phyloP scores from a whole-genome alignment of 2,888 invertebrate species.

The Lepidochitona cinerea region DNA sequence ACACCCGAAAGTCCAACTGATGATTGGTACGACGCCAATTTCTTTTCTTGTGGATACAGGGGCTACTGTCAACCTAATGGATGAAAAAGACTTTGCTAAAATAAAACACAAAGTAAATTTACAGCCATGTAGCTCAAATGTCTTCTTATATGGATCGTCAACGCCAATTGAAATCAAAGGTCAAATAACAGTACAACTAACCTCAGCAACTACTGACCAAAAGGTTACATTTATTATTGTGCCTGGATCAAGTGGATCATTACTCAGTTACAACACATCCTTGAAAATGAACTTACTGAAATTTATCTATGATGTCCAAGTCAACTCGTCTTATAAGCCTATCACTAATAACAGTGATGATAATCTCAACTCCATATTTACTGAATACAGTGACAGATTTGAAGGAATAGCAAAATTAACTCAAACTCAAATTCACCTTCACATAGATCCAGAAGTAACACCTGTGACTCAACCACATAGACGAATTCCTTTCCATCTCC shows the following conservation, averaged over 20 bases:
- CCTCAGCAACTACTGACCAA: neutral
- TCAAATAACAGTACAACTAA: neutral
- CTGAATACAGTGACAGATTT: constrained; percentile 8
- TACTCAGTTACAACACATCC: constrained; percentile 4
- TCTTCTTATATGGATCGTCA: neutral
- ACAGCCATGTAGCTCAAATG: neutral
- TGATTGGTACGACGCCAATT: neutral
- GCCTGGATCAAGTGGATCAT: neutral
- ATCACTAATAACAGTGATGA: neutral
- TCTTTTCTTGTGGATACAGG: constrained; percentile 3
- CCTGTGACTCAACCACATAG: constrained; percentile 23
- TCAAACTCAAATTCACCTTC: constrained; percentile 11
- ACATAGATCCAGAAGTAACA: constrained; percentile 17
- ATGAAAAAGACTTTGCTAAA: neutral
- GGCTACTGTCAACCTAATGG: constrained; percentile 4
- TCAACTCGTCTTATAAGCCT: neutral
- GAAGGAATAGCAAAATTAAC: constrained; percentile 10
- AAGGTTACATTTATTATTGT: neutral
- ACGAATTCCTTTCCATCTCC: constrained; percentile 33
- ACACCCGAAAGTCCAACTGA: neutral
- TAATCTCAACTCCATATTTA: neutral
- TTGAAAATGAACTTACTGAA: neutral
- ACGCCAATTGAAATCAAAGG: neutral
- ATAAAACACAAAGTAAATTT: neutral
- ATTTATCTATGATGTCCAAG: neutral